phyloP scores from a whole-genome alignment of 2,113 vertebrate species.

The Apeltes quadracus region DNA sequence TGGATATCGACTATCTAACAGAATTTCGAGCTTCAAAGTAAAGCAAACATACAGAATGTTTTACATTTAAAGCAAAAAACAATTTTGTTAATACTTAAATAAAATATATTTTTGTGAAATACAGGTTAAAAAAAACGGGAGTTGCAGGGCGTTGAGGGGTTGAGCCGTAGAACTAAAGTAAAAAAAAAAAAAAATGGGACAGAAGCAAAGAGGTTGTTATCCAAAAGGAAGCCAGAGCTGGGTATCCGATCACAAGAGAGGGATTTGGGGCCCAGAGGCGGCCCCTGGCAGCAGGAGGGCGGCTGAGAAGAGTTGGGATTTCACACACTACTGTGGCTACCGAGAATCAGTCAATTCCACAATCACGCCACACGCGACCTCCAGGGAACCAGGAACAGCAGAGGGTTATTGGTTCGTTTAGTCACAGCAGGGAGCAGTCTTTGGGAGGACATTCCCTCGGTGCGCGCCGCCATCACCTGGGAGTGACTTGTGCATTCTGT shows the following conservation, averaged over 20 bases:
- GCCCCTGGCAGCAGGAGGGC: slow-evolving; percentile 74
- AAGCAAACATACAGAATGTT: slow-evolving; percentile 29
- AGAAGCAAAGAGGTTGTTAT: slow-evolving; percentile 55
- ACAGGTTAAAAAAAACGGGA: slow-evolving; percentile 21
- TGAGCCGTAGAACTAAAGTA: slow-evolving; percentile 35
- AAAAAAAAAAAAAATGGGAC: slow-evolving; percentile 26
- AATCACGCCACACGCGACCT: slow-evolving; percentile 45
- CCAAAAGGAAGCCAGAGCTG: slow-evolving; percentile 56
- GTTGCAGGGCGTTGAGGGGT: slow-evolving; percentile 13
- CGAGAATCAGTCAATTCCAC: slow-evolving; percentile 34
- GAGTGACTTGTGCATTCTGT: slow-evolving; percentile 6
- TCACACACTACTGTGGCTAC: slow-evolving; percentile 87
- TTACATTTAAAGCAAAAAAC: slow-evolving; percentile 28
- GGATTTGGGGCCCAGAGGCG: slow-evolving; percentile 37
- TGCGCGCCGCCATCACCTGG: slow-evolving; percentile 66
- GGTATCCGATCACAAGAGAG: slow-evolving; percentile 61
- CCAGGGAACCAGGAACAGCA: slow-evolving; percentile 73
- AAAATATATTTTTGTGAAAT: slow-evolving; percentile 2
- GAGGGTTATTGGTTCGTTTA: slow-evolving; percentile 81
- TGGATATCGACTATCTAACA: slow-evolving; percentile 31
- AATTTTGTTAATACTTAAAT: slow-evolving; percentile 3
- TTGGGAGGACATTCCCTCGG: slow-evolving; percentile 73
- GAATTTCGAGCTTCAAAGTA: slow-evolving; percentile 16
- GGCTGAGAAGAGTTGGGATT: slow-evolving; percentile 43
- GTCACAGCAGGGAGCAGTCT: slow-evolving; percentile 95